These are phyloP conservation scores for Saguinus midas DNA, from an alignment of 2,113 vertebrate genomes.

Conservation along the genomic window DNA sequence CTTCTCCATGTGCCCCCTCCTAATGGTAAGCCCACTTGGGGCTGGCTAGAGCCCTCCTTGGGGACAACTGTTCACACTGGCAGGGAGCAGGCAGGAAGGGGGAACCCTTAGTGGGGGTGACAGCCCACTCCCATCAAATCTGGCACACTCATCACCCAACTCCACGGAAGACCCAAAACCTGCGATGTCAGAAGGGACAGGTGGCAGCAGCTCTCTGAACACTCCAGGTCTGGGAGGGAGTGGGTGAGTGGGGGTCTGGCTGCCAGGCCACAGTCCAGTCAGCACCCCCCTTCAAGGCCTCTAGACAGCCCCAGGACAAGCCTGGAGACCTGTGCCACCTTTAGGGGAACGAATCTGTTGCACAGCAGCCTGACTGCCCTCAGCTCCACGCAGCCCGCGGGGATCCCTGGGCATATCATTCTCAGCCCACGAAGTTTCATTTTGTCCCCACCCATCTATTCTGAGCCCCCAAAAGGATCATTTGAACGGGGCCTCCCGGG, in stretches of 20 bases:
- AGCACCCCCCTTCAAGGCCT: neutral
- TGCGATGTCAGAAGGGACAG: rapidly evolving
- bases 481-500: rapidly evolving
- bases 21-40: neutral
- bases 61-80: neutral
- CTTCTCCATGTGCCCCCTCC: neutral
- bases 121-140: neutral
- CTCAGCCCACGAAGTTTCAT: rapidly evolving
- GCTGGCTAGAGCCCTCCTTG: neutral
- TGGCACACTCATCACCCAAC: rapidly evolving
- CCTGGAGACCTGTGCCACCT: rapidly evolving
- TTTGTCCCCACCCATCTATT: neutral
- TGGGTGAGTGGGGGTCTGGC: rapidly evolving
- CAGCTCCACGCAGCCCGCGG: rapidly evolving
- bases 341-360: rapidly evolving
- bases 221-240: too few relatives aligned
- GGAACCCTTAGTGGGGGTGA: too few relatives aligned
- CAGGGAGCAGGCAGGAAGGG: neutral
- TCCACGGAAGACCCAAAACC: neutral
- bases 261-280: neutral
- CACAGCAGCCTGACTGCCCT: rapidly evolving
- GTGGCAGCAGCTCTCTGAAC: neutral
- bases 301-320: neutral
- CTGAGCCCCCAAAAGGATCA: neutral
- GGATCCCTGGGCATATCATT: rapidly evolving